Base-by-base conservation (phyloP, 2,113 vertebrate genomes). In the Ptyas mucosa region DNA sequence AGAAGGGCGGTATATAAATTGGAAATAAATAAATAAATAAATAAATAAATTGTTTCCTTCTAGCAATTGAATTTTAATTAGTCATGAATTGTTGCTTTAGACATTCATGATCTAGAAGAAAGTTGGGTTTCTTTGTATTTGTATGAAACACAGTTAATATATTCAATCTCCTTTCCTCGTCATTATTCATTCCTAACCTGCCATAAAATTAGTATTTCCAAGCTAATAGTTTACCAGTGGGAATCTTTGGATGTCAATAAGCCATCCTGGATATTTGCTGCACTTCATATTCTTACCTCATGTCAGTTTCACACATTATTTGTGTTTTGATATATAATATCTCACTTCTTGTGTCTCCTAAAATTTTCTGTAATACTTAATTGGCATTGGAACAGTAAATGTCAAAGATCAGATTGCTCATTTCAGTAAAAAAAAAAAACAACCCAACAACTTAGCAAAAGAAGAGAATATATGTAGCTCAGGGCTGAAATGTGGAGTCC, bases 151-250 rank as follows among this genome's bases (percentile, higher is more conserved):
- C 58, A 94, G 94, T 93, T 96, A 96, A 93, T 92, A 93, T 94
- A 94, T 95, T 95, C 92, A 81, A 46, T 94, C 81, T 96, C 52
- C 8, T 1, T 1, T 91, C 24, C 49, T 96, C 52, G 92, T 5
- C 94, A 94, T 96, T 96, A 90, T 55, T 92, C 94, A 86, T 95
- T 97, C 95, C 92, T 95, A 95, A 96, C 96, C 34, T 95, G 24
- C 49, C 87, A n/a, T 93, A 95, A 93, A 90, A 96, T 96, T 93
- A 96, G 95, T 96, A 96, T 95, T 95, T 95, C 54, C 81, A 95
- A 92, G n/a, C 93, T 96, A 95, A 95, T 24, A 93, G 46, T 91
- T 92, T 94, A 95, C 94, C 93, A 88, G 89, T 94, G 90, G 96
- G 95, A 90, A 92, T 0, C 88, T 18, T 81, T 23, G 26, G 69